Evolutionary conservation across 2,113 vertebrate species (phyloP).

Genomic region (Telmatochromis bifrenatus): DNA sequence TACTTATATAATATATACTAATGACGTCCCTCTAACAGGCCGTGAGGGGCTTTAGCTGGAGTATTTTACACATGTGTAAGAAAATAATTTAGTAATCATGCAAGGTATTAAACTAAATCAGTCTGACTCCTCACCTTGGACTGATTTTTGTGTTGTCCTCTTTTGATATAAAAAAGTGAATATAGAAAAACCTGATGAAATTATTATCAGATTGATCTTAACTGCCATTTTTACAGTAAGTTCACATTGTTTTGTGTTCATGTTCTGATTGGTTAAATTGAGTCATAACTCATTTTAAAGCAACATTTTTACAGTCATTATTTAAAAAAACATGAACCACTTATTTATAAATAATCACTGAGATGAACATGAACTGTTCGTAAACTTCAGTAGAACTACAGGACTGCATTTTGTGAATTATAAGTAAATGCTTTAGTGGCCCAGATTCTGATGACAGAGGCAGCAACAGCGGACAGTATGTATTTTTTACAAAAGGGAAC

Average conservation of each 20-base stretch:
- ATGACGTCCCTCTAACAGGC: background rate
- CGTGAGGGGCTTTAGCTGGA: background rate
- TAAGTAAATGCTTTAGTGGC: background rate
- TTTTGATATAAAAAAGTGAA: background rate
- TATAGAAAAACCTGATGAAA: background rate
- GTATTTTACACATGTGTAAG: background rate
- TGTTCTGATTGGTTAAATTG: background rate
- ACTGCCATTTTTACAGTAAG: background rate
- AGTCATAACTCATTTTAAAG: background rate
- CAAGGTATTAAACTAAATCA: background rate
- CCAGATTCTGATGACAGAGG: background rate
- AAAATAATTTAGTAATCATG: fast-evolving
- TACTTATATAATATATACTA: background rate
- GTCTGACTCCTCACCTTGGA: background rate
- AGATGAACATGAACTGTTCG: background rate
- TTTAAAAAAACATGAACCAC: background rate
- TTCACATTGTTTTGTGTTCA: background rate
- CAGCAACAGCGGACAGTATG: background rate
- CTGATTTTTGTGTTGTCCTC: background rate
- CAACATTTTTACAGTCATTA: background rate
- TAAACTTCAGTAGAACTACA: background rate
- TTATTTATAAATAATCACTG: background rate
- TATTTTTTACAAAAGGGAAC: background rate
- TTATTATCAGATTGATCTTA: background rate
- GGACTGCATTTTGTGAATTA: background rate